Base-by-base conservation (phyloP, 1,140 invertebrate genomes). In the Lasaia peninsularis region DNA sequence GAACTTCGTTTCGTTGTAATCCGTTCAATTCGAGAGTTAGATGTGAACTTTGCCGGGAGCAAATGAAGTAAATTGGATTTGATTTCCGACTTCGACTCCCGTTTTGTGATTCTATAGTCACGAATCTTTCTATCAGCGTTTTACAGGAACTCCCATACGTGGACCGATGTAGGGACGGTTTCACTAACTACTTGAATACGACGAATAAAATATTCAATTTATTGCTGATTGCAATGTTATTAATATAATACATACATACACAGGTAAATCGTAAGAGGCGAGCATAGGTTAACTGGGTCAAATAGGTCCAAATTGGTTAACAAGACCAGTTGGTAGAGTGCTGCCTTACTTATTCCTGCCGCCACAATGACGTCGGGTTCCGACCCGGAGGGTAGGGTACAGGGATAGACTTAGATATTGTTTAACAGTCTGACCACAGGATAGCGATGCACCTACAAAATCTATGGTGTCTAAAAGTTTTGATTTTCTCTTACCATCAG, bases 41-140 rank as follows among this genome's bases (percentile, higher is more conserved):
- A 83, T 81, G 76, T 76, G 81, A 86, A 81, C 76, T 86, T 83
- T 75, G 73, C 75, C 69, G 73, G 63, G 80, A 74, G 73, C 72
- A 80, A 86, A 84, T 86, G 83, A 83, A 86, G 69, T 75, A 79
- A 85, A 86, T 86, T 85, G 75, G 72, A 86, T 86, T 83, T 81
- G 73, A 86, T 86, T 78, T 81, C 71, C 71, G 65, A 75, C 74
- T 79, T 66, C 71, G 71, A 69, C 72, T 78, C 65, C 71, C 71
- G 75, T 80, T 83, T 72, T 81, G 73, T 74, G 74, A 80, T 75
- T 75, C 73, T 53, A 58, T 58, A 78, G 75, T 78, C 75, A 80
- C 77, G 75, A 80, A 72, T 84, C 76, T 78, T 79, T 79, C 68
- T 75, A 71, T 77, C 71, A 67, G 60, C 65, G 72, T 59, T 73